Conservation (phyloP, 2,113 vertebrate genomes). For the Regulus satrapa region DNA sequence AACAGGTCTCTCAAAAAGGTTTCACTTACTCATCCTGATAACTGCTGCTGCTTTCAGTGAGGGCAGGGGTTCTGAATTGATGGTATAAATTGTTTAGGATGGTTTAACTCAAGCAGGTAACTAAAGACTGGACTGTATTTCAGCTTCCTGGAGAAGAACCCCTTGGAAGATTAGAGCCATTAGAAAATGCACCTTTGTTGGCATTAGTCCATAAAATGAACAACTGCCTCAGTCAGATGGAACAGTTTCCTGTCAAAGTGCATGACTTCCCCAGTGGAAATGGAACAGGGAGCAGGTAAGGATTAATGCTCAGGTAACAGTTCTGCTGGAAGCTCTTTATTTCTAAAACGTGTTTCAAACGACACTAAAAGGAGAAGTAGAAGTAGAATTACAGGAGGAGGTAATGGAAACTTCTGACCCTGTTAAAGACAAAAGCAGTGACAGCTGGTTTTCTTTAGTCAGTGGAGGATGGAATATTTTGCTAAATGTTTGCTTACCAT, state of each 20-base stretch:
- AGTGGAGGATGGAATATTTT: background rate
- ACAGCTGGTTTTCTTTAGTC: background rate
- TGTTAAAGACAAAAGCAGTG: background rate
- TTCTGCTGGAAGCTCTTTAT: background rate
- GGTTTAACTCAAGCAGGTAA: background rate
- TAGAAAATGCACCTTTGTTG: slow-evolving; percentile 87
- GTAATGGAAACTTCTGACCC: background rate
- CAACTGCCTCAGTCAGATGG: slow-evolving; percentile 98
- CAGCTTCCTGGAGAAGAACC: slow-evolving; percentile 91
- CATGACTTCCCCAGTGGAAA: slow-evolving; percentile 98
- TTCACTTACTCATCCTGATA: background rate
- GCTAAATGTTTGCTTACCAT: background rate
- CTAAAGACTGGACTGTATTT: slow-evolving; percentile 5
- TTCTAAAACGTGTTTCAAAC: background rate
- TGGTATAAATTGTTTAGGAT: background rate
- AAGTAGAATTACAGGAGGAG: background rate
- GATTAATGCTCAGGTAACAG: slow-evolving; percentile 63
- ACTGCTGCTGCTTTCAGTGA: background rate
- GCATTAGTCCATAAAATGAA: slow-evolving; percentile 98
- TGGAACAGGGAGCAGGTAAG: slow-evolving; percentile 96
- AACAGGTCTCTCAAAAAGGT: background rate
- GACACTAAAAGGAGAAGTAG: background rate
- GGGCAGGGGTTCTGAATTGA: background rate
- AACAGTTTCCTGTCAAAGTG: slow-evolving; percentile 98
- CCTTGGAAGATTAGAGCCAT: slow-evolving; percentile 85